Conservation (phyloP, 1,140 invertebrate species). For the Brachionus koreanus region DNA sequence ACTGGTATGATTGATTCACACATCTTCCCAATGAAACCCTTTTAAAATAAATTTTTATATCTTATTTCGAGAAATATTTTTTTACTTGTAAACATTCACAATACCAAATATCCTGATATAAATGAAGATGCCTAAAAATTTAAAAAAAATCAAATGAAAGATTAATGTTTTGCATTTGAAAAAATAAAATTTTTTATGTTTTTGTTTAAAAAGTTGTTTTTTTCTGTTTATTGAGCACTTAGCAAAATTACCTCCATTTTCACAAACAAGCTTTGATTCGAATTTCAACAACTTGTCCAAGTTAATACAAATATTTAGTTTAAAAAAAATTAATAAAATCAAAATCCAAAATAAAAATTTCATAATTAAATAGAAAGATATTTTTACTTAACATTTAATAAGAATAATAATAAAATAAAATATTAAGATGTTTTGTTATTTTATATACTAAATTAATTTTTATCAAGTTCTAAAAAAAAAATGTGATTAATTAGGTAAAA, state of each 20-base stretch:
- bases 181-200: neutral
- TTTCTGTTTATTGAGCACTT: no score
- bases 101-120: neutral
- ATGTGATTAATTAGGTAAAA: no score
- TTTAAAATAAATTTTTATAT: neutral
- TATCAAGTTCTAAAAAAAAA: no score
- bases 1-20: neutral
- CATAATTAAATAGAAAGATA: neutral
- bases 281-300: neutral
- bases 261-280: neutral
- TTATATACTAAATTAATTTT: no score
- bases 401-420: no score
- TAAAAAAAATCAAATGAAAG: no score
- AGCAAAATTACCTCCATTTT: neutral
- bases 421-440: no score
- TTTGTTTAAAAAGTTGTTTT: no score
- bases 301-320: neutral
- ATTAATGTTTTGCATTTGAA: no score
- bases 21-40: neutral
- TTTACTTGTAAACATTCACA: neutral
- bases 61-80: neutral
- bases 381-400: no score
- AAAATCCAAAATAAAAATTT: neutral
- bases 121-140: neutral
- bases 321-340: neutral